phyloP scores from a whole-genome alignment of 2,113 vertebrate species.

The Sisor rabdophorus region DNA sequence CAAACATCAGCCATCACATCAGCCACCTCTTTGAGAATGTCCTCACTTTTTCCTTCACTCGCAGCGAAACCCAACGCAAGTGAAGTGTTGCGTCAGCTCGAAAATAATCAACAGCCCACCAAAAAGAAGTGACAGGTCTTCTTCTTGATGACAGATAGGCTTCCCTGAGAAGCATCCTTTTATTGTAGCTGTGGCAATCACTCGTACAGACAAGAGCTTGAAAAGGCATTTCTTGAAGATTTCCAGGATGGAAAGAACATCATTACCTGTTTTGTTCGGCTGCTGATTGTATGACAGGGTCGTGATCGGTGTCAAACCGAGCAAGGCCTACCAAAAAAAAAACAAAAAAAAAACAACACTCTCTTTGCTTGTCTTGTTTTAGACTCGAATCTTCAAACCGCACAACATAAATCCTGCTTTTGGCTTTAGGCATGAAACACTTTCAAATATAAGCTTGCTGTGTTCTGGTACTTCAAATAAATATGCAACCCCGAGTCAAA shows the following conservation, averaged over 20 bases:
- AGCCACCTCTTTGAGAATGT: constrained; percentile 36
- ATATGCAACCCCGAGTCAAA: constrained; percentile 19
- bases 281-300: constrained; percentile 6
- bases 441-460: constrained; percentile 10
- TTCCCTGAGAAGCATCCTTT: constrained; percentile 23
- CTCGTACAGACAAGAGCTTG: constrained; percentile 25
- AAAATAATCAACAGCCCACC: constrained; percentile 35
- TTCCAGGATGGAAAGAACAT: constrained; percentile 15
- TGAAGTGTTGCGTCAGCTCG: constrained; percentile 37
- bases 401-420: neutral
- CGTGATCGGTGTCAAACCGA: constrained; percentile 12
- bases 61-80: constrained; percentile 30
- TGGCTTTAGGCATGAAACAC: constrained; percentile 1
- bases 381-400: constrained; percentile 2
- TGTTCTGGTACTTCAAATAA: constrained; percentile 16
- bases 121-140: constrained; percentile 41
- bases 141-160: constrained; percentile 38
- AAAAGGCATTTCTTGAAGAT: constrained; percentile 30
- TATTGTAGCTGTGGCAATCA: constrained; percentile 32
- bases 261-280: constrained; percentile 28
- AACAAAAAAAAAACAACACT: neutral
- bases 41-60: constrained; percentile 42
- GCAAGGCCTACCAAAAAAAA: neutral
- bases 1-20: constrained; percentile 25
- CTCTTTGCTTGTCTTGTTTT: neutral